Conservation (phyloP, 2,797 vertebrate genomes). For the Acropternis orthonyx region DNA sequence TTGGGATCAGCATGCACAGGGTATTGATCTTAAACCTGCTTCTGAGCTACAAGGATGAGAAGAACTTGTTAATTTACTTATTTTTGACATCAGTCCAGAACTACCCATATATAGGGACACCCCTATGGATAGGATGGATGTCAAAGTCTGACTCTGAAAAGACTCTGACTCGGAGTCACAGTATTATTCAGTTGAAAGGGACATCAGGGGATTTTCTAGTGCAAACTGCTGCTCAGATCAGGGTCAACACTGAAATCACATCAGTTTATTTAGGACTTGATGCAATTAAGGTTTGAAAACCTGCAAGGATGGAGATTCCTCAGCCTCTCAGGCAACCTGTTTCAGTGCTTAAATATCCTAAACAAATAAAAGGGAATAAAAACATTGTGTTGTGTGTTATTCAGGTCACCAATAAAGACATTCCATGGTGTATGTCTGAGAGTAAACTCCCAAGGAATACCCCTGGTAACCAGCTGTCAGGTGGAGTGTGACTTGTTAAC, state of each 20-base stretch:
- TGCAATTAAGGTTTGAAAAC: neutral
- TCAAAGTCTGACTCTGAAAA: neutral
- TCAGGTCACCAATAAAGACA: neutral
- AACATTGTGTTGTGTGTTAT: neutral
- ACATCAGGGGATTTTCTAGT: neutral
- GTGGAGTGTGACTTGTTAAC: neutral
- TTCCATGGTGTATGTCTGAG: rapidly evolving
- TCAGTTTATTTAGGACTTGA: neutral
- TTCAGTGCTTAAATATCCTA: neutral
- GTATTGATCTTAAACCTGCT: neutral
- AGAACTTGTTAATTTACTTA: neutral
- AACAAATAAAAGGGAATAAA: neutral
- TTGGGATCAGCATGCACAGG: neutral
- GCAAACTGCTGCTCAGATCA: neutral
- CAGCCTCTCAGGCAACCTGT: neutral
- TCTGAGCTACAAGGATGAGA: neutral
- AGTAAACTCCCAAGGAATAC: neutral
- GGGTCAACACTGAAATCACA: neutral
- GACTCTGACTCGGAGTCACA: neutral
- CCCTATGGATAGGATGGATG: neutral
- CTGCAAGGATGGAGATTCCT: neutral
- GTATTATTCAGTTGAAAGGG: neutral
- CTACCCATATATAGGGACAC: neutral
- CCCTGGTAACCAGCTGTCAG: neutral
- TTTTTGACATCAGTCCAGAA: neutral